Evolutionary conservation across 2,888 invertebrate species (phyloP).

Genomic region (Phorcus lineatus): DNA sequence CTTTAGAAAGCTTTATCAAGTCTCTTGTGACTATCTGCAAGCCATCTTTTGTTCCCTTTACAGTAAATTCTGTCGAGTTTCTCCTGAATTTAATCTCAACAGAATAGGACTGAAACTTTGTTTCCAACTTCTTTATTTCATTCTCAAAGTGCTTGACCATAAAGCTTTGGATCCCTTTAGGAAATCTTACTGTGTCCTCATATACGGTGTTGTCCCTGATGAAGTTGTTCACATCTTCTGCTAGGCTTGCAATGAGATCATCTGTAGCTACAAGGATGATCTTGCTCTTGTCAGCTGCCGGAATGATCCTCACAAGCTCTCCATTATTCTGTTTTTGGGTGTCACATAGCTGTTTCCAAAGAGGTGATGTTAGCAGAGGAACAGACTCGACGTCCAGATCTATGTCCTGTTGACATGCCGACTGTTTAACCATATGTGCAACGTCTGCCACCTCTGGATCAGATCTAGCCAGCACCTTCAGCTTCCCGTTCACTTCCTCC

Average conservation of each 20-base stretch:
- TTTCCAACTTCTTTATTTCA: background rate
- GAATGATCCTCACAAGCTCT: background rate
- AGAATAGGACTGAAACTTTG: background rate
- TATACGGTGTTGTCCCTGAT: slow-evolving; percentile 5
- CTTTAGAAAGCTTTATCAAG: background rate
- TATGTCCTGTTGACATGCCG: background rate
- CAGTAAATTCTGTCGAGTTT: background rate
- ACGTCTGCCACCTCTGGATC: background rate
- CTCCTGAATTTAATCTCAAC: background rate
- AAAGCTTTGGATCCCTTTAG: slow-evolving; percentile 13
- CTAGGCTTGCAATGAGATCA: background rate
- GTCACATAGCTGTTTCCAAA: background rate
- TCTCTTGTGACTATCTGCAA: background rate
- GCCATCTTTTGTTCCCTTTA: slow-evolving; percentile 7
- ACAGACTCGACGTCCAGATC: background rate
- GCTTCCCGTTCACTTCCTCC: background rate
- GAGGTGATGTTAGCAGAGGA: background rate
- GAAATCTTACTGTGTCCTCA: background rate
- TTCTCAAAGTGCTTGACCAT: background rate
- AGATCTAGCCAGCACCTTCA: background rate
- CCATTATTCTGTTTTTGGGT: background rate
- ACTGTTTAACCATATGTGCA: background rate
- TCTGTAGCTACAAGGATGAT: slow-evolving; percentile 15
- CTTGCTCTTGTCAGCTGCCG: background rate
- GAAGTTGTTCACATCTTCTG: slow-evolving; percentile 19